Base-by-base conservation (phyloP, 2,113 vertebrate genomes). In the Rynchops niger region DNA sequence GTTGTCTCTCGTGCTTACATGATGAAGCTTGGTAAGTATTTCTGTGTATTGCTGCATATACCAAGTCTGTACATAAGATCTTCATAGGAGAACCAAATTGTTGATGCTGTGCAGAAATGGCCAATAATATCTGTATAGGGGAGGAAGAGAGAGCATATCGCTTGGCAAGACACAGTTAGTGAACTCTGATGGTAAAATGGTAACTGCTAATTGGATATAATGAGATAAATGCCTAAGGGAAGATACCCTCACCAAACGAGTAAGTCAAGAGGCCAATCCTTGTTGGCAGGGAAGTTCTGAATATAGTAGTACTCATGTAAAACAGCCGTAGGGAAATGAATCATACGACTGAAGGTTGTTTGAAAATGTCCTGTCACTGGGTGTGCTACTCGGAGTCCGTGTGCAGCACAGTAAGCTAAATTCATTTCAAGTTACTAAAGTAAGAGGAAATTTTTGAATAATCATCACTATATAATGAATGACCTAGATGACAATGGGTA, bases 371-470 rank as follows among this genome's bases (percentile, higher is more conserved):
- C 79, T 88, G 47, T 88, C 80, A 77, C 69, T 77, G 61, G n/a
- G 30, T 82, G 86, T 59, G 17, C 89, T 95, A 23, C 81, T 85
- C 40, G 25, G 81, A 85, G 45, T 77, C 91, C 1, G 2, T 87
- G 81, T 32, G 49, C 40, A 50, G 62, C 58, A 32, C 36, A 55
- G 49, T 18, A 66, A 91, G 52, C 15, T 95, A 76, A 80, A 87
- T 92, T 72, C 9, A 72, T 78, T 87, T 94, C 47, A 83, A 38
- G 71, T 49, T 77, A 38, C 34, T 77, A 49, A 67, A 94, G 49
- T 62, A 50, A 66, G 70, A 95, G 89, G 94, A 97, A 87, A 82
- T 85, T 97, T 96, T 94, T 87, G 66, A 90, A 90, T 90, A 91
- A 80, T 80, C 74, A 62, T 76, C 81, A 59, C 53, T 77, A 6